phyloP scores from a whole-genome alignment of 1,140 invertebrate species.

The Andricus grossulariae region DNA sequence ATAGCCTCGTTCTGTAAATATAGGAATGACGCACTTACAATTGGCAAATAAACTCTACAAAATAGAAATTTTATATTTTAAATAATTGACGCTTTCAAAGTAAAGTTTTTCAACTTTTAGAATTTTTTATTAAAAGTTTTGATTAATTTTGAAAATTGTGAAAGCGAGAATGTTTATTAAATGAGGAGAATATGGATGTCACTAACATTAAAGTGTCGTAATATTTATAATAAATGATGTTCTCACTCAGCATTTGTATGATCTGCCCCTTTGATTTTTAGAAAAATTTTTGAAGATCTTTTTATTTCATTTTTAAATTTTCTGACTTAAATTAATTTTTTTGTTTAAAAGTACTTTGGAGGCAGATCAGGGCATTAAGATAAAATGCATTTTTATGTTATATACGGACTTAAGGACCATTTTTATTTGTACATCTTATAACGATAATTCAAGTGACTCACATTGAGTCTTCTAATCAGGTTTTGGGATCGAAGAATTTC shows the following conservation, averaged over 20 bases:
- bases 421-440: conserved; percentile 32
- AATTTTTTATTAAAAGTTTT: neutral
- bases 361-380: conserved; percentile 35
- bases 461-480: conserved; percentile 55
- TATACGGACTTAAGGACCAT: conserved; percentile 34
- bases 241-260: neutral
- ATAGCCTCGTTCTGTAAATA: conserved; percentile 1
- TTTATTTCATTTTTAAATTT: neutral
- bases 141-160: neutral
- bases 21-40: neutral
- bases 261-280: neutral
- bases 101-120: too few species aligned
- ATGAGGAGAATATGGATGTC: neutral
- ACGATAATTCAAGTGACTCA: conserved; percentile 52
- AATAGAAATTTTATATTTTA: too few species aligned
- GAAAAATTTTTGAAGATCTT: neutral
- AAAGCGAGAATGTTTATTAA: neutral
- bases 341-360: too few species aligned
- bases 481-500: conserved; percentile 19
- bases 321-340: neutral
- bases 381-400: conserved; percentile 40
- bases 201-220: neutral
- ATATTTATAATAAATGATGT: conserved; percentile 9
- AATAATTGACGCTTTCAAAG: too few species aligned
- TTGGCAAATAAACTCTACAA: neutral